Conservation (phyloP, 2,888 invertebrate species). For the Pinctada fucata region DNA sequence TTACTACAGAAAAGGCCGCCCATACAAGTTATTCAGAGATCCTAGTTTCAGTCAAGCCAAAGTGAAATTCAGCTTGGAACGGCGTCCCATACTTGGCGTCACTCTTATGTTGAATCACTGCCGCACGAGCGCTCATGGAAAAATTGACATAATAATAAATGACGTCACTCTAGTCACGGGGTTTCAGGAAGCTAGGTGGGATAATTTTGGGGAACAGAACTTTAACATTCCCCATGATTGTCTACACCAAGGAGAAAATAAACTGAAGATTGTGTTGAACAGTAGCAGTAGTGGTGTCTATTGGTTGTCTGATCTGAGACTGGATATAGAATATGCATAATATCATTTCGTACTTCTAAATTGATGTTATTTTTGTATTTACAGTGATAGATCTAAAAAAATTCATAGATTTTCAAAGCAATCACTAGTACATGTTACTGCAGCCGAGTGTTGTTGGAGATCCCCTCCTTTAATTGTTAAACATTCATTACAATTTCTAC, state of each 20-base stretch:
- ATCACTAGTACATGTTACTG: no score
- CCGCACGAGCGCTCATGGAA: conserved; percentile 18
- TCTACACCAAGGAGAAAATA: conserved; percentile 4
- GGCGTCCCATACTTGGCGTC: background rate
- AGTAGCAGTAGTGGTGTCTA: conserved; percentile 24
- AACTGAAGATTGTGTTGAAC: conserved; percentile 12
- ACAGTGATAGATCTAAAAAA: no score
- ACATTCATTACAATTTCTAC: no score
- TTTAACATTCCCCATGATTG: conserved; percentile 20
- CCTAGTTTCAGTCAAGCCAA: conserved; percentile 19
- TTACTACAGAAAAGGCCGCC: conserved; percentile 20
- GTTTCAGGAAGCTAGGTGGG: conserved; percentile 7
- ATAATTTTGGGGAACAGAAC: conserved; percentile 24
- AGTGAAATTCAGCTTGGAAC: background rate
- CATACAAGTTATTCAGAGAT: conserved; percentile 24
- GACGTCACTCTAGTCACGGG: conserved; percentile 5
- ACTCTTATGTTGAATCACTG: conserved; percentile 22
- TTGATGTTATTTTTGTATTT: no score
- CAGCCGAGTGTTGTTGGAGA: no score
- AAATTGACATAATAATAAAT: conserved; percentile 20
- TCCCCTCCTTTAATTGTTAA: no score
- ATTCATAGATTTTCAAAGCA: no score
- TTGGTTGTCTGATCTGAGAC: conserved; percentile 24
- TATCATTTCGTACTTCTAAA: background rate
- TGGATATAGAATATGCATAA: conserved; percentile 12